Percentiles rank a stretch among this genome's conserved stretches.
phyloP scores from a whole-genome alignment of 1,140 invertebrate genomes.

The Metopolophium dirhodum region DNA sequence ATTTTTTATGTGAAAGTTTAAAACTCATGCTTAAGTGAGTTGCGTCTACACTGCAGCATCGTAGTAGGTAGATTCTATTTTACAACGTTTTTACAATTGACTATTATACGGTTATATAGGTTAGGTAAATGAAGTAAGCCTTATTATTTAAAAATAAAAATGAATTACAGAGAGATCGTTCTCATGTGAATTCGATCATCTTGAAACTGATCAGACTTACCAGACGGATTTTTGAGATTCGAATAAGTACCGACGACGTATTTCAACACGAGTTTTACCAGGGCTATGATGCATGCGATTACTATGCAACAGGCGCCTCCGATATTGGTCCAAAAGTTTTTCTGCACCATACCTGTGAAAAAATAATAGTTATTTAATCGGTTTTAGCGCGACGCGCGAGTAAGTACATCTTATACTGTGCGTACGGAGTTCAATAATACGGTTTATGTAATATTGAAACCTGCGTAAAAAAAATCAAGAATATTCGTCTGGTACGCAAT shows the following conservation, averaged over 20 bases:
- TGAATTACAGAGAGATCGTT: neutral
- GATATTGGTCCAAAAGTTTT: slow-evolving; percentile 37
- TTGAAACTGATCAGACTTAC: slow-evolving; percentile 11
- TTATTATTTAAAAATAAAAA: neutral
- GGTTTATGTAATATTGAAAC: neutral
- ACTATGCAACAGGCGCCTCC: neutral
- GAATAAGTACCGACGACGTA: neutral
- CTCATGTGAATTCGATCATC: neutral
- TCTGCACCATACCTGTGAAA: neutral
- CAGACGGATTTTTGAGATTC: neutral
- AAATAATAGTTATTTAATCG: neutral
- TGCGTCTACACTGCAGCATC: neutral
- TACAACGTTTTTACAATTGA: neutral
- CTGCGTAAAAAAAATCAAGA: neutral
- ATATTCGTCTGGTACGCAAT: neutral
- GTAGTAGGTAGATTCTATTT: neutral
- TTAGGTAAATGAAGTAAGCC: neutral
- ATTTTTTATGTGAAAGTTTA: neutral
- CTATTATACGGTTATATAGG: neutral
- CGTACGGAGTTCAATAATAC: neutral
- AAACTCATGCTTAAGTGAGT: neutral
- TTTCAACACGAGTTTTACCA: neutral
- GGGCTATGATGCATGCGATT: neutral
- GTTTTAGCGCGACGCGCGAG: neutral
- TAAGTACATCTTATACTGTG: too few relatives aligned